phyloP scores from a whole-genome alignment of 2,888 invertebrate genomes.

The Eustalomyia histrio region DNA sequence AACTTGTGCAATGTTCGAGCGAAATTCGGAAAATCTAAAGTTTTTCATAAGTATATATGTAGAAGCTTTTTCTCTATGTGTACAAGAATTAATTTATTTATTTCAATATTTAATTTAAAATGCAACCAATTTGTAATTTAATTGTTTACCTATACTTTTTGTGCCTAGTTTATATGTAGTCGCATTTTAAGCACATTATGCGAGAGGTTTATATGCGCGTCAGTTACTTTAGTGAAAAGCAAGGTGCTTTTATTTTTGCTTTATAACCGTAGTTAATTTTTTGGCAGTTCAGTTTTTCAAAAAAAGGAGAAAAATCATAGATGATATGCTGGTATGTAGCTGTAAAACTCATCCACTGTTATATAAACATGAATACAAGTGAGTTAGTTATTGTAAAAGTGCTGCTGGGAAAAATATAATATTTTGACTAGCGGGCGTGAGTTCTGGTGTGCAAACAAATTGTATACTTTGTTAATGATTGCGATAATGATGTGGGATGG shows the following conservation, averaged over 20 bases:
- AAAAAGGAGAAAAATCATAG: neutral
- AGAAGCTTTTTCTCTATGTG: no score
- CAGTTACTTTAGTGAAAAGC: conserved; percentile 61
- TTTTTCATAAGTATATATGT: no score
- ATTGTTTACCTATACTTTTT: neutral
- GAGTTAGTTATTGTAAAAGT: neutral
- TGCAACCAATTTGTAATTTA: no score
- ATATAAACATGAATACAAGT: no score
- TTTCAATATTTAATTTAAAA: no score
- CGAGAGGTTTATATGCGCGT: conserved; percentile 49
- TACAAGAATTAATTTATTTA: no score
- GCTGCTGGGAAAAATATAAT: neutral
- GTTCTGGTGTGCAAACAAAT: neutral
- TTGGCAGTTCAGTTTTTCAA: conserved; percentile 64
- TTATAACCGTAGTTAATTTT: conserved; percentile 74
- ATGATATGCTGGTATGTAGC: neutral
- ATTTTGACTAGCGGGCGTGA: neutral
- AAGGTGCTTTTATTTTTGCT: conserved; percentile 65
- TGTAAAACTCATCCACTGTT: neutral
- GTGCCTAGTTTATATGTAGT: neutral
- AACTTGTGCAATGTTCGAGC: no score
- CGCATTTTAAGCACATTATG: conserved; percentile 12
- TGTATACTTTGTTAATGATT: conserved; percentile 18
- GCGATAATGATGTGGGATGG: conserved; percentile 7
- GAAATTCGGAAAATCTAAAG: no score